Conservation (phyloP, 2,113 vertebrate species). For the Lamprologus speciosus region DNA sequence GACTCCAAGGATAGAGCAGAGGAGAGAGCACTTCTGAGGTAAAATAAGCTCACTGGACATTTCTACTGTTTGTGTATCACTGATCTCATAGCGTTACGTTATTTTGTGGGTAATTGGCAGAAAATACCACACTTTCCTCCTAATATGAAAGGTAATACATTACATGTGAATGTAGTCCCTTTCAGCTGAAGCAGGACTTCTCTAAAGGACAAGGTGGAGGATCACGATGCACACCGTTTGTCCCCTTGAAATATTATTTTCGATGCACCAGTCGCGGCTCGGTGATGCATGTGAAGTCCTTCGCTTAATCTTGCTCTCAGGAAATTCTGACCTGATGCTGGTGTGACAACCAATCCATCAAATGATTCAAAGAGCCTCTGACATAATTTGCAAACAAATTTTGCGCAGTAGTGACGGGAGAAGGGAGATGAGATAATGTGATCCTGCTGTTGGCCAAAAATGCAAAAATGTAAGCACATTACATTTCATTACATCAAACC, state of each 20-base stretch:
- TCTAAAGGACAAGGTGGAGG: background rate
- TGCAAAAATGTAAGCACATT: background rate
- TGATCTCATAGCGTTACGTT: background rate
- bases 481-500: background rate
- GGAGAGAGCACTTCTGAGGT: background rate
- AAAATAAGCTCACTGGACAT: background rate
- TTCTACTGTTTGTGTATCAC: background rate
- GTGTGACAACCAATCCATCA: background rate
- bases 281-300: background rate
- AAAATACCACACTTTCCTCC: background rate
- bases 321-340: background rate
- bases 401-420: background rate
- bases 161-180: background rate
- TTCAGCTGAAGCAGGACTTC: background rate
- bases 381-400: background rate
- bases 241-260: background rate
- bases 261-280: background rate
- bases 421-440: background rate
- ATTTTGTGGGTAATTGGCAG: background rate
- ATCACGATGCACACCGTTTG: background rate
- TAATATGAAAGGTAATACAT: background rate
- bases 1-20: background rate
- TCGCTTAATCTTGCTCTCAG: background rate
- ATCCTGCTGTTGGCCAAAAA: background rate
- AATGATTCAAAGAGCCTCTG: background rate